These are phyloP conservation scores for Sebastes oblongus DNA, from an alignment of 2,797 vertebrate species.

Conservation along the genomic window DNA sequence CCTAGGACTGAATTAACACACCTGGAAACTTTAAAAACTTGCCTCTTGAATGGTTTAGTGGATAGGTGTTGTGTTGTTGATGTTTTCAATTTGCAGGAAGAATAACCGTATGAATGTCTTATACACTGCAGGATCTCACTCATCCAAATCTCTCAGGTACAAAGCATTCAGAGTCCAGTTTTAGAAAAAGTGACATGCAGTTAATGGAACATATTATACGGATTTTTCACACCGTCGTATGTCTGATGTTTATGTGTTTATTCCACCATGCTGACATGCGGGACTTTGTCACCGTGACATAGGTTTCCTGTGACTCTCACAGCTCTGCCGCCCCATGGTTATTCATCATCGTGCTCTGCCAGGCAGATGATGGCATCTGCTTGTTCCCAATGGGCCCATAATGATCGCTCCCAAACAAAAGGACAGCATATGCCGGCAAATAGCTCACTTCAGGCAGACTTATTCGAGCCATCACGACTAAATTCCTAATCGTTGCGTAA, in stretches of 20 bases:
- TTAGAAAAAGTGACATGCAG: background rate
- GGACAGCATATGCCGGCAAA: slow-evolving; percentile 71
- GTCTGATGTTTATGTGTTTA: slow-evolving; percentile 13
- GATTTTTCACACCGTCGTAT: slow-evolving; percentile 8
- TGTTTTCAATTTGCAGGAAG: slow-evolving; percentile 20
- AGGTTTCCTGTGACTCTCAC: slow-evolving; percentile 57
- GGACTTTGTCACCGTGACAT: slow-evolving; percentile 56
- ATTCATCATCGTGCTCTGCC: slow-evolving; percentile 71
- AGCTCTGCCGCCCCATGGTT: slow-evolving; percentile 61
- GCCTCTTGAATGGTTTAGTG: slow-evolving; percentile 11
- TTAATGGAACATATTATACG: slow-evolving; percentile 7
- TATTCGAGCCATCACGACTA: slow-evolving; percentile 45
- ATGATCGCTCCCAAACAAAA: slow-evolving; percentile 74
- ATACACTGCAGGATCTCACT: slow-evolving; percentile 15
- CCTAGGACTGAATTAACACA: slow-evolving; percentile 34
- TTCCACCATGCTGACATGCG: slow-evolving; percentile 27
- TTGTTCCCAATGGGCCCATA: slow-evolving; percentile 70
- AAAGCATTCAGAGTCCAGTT: slow-evolving; percentile 28
- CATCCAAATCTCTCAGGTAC: slow-evolving; percentile 46
- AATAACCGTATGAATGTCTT: slow-evolving; percentile 25
- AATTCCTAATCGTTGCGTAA: slow-evolving; percentile 55
- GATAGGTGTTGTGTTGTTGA: slow-evolving; percentile 15
- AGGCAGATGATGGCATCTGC: slow-evolving; percentile 77
- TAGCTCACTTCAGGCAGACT: slow-evolving; percentile 63
- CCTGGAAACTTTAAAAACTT: slow-evolving; percentile 34